Conservation (phyloP, 2,888 invertebrate species). For the Polia nebulosa region DNA sequence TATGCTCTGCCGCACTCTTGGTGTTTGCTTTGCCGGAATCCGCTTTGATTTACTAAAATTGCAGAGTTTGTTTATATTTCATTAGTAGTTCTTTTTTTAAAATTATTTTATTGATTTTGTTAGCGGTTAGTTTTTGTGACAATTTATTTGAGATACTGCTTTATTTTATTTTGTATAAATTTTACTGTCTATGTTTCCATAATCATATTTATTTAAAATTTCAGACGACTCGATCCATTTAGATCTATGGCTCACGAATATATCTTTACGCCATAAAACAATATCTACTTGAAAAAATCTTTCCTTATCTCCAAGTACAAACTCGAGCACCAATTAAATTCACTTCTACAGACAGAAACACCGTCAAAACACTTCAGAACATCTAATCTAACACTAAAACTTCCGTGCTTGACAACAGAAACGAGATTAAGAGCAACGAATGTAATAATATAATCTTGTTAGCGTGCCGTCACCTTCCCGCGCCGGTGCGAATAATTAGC, state of each 20-base stretch:
- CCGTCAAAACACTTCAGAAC: conserved; percentile 39
- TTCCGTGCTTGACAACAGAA: conserved; percentile 54
- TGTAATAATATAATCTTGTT: conserved; percentile 75
- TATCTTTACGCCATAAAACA: neutral
- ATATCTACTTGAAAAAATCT: neutral
- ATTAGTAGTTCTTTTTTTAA: conserved; percentile 13
- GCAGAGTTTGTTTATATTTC: conserved; percentile 43
- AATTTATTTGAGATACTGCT: conserved; percentile 8
- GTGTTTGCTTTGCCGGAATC: conserved; percentile 66
- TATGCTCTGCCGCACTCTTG: conserved; percentile 68
- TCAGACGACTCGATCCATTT: too few relatives aligned
- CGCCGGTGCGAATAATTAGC: conserved; percentile 85
- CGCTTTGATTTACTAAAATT: conserved; percentile 64
- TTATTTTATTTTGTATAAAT: too few relatives aligned
- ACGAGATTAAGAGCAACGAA: conserved; percentile 66
- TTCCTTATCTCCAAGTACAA: conserved; percentile 21
- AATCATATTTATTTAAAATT: too few relatives aligned
- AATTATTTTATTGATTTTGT: conserved; percentile 7
- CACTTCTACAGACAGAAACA: conserved; percentile 45
- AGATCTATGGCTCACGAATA: too few relatives aligned
- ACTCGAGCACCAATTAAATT: conserved; percentile 37
- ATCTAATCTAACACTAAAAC: conserved; percentile 62
- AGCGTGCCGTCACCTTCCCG: conserved; percentile 73
- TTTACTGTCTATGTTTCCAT: too few relatives aligned
- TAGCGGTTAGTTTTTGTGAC: neutral